Percentiles rank a stretch among this genome's conserved stretches.
These are phyloP conservation scores for Sebastes nivosus DNA, from an alignment of 2,797 vertebrate genomes.

Conservation along the genomic window DNA sequence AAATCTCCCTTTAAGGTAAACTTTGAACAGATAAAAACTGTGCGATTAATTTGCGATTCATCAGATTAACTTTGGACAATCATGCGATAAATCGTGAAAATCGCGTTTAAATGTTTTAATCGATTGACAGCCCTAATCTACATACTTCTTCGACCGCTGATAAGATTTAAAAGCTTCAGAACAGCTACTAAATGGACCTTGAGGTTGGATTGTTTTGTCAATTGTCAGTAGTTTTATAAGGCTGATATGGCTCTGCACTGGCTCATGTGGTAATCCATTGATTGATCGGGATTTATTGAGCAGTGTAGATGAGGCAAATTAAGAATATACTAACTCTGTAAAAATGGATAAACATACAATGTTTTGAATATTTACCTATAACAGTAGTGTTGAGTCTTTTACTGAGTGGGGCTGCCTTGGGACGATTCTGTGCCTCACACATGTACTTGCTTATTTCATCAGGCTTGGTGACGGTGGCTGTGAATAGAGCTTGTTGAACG, in stretches of 20 bases:
- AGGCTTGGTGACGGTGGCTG: conserved; percentile 16
- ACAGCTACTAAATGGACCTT: not conserved
- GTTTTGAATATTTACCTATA: conserved; percentile 66
- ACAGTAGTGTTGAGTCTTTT: conserved; percentile 42
- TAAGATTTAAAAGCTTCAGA: not conserved
- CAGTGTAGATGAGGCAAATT: not conserved
- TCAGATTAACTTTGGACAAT: too few species aligned
- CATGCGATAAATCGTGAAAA: too few species aligned
- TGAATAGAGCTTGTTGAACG: conserved; percentile 54
- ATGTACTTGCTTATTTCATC: conserved; percentile 43
- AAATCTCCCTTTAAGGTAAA: too few species aligned
- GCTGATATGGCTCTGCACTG: not conserved
- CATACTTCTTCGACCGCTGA: too few species aligned
- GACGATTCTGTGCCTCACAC: conserved; percentile 73
- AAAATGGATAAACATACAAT: not conserved
- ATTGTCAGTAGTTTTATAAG: not conserved
- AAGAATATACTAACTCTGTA: not conserved
- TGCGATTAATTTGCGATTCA: too few species aligned
- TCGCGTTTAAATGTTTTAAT: too few species aligned
- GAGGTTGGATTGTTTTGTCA: not conserved
- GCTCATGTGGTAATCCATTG: not conserved
- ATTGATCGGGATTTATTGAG: not conserved
- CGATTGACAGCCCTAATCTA: too few species aligned
- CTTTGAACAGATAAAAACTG: too few species aligned
- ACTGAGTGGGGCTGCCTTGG: not conserved